Evolutionary conservation across 2,797 vertebrate genomes (phyloP), one percentile per base, ranked within the genome.

Genomic region (Prionace glauca): DNA sequence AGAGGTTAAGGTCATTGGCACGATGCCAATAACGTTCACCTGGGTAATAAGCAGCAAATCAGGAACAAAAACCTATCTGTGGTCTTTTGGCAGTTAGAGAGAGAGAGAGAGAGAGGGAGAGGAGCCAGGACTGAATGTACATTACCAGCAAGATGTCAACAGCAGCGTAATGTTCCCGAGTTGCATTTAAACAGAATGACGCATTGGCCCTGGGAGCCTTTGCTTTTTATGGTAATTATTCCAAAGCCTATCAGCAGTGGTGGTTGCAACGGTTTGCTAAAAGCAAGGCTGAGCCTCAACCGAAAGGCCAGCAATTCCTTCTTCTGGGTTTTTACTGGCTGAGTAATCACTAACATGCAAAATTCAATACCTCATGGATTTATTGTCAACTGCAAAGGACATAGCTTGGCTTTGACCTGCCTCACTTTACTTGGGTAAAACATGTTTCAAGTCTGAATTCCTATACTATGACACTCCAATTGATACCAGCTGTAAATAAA

Each of bases 401-500:
- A 22, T 18, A 69, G 90, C 36, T 41, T 92, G 62, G 62, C 62
- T 92, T 69, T 24, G n/a, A 92, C 5, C 41, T 69, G 62, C 90
- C 36, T 92, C 62, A 69, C 62, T 91, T 91, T 65, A 91, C 88
- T 69, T 69, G 90, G 90, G 65, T 69, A 92, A 67, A 92, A 69
- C 65, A 92, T 69, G 90, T 69, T 92, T 36, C 65, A 69, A 69
- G 62, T 92, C 90, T 67, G 65, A 92, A 92, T 92, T 92, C 90
- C n/a, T 92, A 69, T 41, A 41, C 90, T 36, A 92, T 92, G 90
- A 92, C 90, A 41, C 90, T 92, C 62, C 90, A 69, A 92, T 92
- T 92, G 90, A 69, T 92, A 92, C 62, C 90, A 92, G 90, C 90
- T 92, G 90, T 67, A 92, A 92, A 92, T 69, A 92, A 92, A 92